phyloP scores from a whole-genome alignment of 2,113 vertebrate species.

The Entomyzon cyanotis region DNA sequence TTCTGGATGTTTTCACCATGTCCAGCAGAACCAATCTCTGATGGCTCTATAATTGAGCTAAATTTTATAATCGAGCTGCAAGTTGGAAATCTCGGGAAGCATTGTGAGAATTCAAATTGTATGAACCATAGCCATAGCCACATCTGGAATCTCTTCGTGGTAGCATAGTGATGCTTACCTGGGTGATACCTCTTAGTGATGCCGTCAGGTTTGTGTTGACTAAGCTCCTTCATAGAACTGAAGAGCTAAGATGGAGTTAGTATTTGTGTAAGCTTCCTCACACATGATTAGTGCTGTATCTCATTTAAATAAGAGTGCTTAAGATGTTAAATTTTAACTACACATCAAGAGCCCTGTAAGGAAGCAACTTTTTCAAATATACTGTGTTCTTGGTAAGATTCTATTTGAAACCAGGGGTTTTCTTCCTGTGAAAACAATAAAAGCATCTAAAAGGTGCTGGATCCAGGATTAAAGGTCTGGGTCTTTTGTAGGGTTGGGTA shows the following conservation, averaged over 20 bases:
- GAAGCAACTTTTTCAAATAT: neutral
- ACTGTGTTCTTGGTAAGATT: neutral
- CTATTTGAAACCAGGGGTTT: neutral
- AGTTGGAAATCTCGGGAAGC: neutral
- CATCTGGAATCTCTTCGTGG: neutral
- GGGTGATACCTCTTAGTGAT: neutral
- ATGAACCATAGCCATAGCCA: accelerated
- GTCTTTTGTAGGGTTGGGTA: neutral
- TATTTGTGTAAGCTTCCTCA: neutral
- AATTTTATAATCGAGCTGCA: neutral
- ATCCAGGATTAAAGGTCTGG: neutral
- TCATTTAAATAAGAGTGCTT: neutral
- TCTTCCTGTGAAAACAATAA: neutral
- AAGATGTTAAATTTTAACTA: neutral
- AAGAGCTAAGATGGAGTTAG: neutral
- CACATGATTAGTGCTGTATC: neutral
- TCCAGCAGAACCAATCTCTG: too few species aligned
- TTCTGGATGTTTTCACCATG: too few species aligned
- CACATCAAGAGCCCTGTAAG: neutral
- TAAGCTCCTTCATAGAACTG: neutral
- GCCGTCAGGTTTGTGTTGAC: neutral
- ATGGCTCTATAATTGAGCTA: neutral
- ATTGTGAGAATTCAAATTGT: neutral
- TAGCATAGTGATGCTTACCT: neutral
- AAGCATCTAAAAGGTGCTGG: neutral